phyloP scores from a whole-genome alignment of 2,797 vertebrate species.

The Cryptoblepharus egeriae region DNA sequence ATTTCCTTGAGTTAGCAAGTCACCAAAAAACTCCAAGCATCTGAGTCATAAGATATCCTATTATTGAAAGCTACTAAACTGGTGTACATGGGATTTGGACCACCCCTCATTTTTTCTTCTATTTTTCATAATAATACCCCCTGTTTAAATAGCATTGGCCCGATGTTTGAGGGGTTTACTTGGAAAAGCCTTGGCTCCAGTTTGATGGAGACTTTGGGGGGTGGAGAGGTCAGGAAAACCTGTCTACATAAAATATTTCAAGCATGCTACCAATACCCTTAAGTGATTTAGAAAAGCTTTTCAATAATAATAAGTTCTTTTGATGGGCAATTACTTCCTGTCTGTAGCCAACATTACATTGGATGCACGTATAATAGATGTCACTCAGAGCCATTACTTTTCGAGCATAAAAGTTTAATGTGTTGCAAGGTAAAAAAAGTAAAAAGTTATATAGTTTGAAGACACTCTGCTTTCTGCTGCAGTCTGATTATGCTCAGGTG shows the following conservation, averaged over 20 bases:
- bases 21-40: no score
- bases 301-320: constrained; percentile 32
- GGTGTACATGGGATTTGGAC: background rate
- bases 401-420: constrained; percentile 40
- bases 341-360: constrained; percentile 35
- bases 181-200: background rate
- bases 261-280: constrained; percentile 38
- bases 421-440: constrained; percentile 13
- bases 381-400: constrained; percentile 37
- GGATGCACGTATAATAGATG: constrained; percentile 39
- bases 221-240: constrained; percentile 18
- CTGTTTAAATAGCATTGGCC: background rate
- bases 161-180: background rate
- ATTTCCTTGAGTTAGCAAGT: no score
- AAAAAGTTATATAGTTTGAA: constrained; percentile 34
- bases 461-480: constrained; percentile 27
- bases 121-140: no score
- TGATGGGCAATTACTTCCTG: constrained; percentile 43
- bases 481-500: constrained; percentile 52
- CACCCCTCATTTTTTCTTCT: no score
- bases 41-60: no score
- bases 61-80: background rate
- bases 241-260: constrained; percentile 43
- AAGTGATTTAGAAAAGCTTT: constrained; percentile 37
- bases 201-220: constrained; percentile 12